Percentiles rank a stretch among this genome's conserved stretches.
phyloP scores from a whole-genome alignment of 2,888 invertebrate genomes.

The Liodrosophila aerea region DNA sequence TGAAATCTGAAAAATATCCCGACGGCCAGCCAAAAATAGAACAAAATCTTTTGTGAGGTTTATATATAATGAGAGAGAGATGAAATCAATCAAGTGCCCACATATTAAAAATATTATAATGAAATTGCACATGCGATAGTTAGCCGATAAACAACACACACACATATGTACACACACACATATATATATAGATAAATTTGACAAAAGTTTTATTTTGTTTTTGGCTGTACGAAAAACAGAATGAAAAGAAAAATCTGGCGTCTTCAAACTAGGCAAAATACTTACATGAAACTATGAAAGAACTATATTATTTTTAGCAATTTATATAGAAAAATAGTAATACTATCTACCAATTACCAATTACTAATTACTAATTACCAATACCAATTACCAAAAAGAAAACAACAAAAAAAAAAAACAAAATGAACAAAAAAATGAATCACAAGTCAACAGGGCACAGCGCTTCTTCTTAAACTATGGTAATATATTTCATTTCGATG shows the following conservation, averaged over 20 bases:
- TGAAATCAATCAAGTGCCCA: slow-evolving; percentile 66
- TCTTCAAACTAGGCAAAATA: slow-evolving; percentile 57
- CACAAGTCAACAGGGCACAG: slow-evolving; percentile 77
- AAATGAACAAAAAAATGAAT: slow-evolving; percentile 41
- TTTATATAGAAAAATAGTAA: slow-evolving; percentile 50
- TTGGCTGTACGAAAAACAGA: slow-evolving; percentile 42
- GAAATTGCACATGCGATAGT: slow-evolving; percentile 37
- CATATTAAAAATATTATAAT: slow-evolving; percentile 33
- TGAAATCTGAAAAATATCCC: slow-evolving; percentile 29
- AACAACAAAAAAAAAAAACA: slow-evolving; percentile 31
- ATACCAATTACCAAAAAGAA: slow-evolving; percentile 11
- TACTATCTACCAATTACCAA: slow-evolving; percentile 10
- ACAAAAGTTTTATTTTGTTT: slow-evolving; percentile 44
- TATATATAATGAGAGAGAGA: slow-evolving; percentile 14
- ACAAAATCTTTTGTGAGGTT: slow-evolving; percentile 25
- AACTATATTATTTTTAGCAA: slow-evolving; percentile 69
- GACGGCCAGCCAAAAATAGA: slow-evolving; percentile 46
- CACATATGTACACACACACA: slow-evolving; percentile 1
- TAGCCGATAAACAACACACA: slow-evolving; percentile 23
- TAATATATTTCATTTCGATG: slow-evolving; percentile 51
- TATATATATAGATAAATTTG: not conserved
- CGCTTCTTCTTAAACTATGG: slow-evolving; percentile 74
- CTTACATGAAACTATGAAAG: slow-evolving; percentile 2
- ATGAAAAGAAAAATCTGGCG: slow-evolving; percentile 52
- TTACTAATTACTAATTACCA: slow-evolving; percentile 15